Conservation (phyloP, 2,797 vertebrate genomes). For the Calcarius lapponicus region DNA sequence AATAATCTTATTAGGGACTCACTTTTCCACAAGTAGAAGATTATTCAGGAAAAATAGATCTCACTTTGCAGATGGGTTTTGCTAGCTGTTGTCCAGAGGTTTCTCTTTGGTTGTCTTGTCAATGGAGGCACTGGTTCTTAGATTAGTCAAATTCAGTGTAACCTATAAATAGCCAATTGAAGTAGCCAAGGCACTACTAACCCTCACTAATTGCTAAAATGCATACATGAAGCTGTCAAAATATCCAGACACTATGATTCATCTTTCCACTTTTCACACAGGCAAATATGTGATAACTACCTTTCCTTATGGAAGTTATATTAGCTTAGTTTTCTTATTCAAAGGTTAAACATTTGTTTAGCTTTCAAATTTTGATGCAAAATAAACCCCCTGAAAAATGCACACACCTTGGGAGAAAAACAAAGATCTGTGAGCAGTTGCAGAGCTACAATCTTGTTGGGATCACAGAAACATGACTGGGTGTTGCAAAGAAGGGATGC, state of each 20-base stretch:
- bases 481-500: not conserved
- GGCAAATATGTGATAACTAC: not conserved
- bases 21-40: not conserved
- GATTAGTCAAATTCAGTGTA: not conserved
- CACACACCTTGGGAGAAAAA: not conserved
- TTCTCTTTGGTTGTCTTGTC: not conserved
- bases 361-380: not conserved
- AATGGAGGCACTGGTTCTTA: not conserved
- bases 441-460: not conserved
- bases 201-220: not conserved
- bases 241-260: not conserved
- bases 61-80: not conserved
- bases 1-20: not conserved
- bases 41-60: not conserved
- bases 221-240: not conserved
- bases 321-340: not conserved
- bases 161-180: not conserved
- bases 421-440: not conserved
- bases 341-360: not conserved
- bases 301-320: not conserved
- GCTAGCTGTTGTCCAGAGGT: not conserved
- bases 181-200: not conserved
- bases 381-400: not conserved
- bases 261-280: not conserved
- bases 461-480: not conserved